Conservation (phyloP, 2,113 vertebrate genomes). For the Sebastes schlegelii region DNA sequence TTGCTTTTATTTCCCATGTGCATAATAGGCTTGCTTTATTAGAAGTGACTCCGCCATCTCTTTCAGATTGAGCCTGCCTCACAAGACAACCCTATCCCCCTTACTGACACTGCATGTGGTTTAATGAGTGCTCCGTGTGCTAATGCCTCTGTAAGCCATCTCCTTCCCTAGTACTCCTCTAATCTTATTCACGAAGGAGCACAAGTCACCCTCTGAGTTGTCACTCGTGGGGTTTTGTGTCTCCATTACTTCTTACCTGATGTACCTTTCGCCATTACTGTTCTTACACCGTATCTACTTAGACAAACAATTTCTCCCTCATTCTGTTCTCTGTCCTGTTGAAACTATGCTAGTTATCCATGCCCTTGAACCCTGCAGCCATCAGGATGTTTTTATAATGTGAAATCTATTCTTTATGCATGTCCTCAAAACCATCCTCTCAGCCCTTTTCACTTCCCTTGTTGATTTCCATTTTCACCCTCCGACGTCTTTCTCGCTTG, state of each 20-base stretch:
- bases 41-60: conserved; percentile 56
- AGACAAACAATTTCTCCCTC: conserved; percentile 29
- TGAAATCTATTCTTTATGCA: conserved; percentile 37
- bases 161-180: conserved; percentile 53
- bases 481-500: neutral
- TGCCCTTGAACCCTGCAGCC: conserved; percentile 58
- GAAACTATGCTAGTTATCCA: conserved; percentile 22
- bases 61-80: conserved; percentile 58
- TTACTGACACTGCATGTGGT: conserved; percentile 67
- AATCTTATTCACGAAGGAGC: conserved; percentile 76
- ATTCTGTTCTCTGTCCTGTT: conserved; percentile 7
- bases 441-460: neutral
- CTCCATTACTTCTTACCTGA: conserved; percentile 58
- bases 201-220: conserved; percentile 69
- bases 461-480: conserved; percentile 34
- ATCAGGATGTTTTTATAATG: conserved; percentile 37
- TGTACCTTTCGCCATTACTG: conserved; percentile 51
- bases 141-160: conserved; percentile 74
- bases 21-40: conserved; percentile 60
- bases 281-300: conserved; percentile 34
- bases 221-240: conserved; percentile 62
- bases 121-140: conserved; percentile 74
- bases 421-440: neutral
- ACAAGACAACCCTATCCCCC: conserved; percentile 44
- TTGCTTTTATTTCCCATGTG: conserved; percentile 60